phyloP scores from a whole-genome alignment of 2,888 invertebrate species.

The Idaea dimidiata region DNA sequence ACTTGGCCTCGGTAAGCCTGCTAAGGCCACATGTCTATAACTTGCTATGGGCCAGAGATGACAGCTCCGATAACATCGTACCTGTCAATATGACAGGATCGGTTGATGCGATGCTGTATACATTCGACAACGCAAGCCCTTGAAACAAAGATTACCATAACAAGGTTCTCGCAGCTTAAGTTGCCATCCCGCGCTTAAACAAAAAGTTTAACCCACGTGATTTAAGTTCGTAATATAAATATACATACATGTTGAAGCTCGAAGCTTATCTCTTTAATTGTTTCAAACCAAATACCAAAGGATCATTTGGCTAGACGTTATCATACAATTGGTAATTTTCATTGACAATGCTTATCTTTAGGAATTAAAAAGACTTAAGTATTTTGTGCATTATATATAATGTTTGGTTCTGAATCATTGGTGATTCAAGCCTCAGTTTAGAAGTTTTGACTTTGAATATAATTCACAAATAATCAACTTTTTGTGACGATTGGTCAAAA shows the following conservation, averaged over 20 bases:
- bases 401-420: slow-evolving; percentile 29
- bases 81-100: slow-evolving; percentile 31
- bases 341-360: slow-evolving; percentile 16
- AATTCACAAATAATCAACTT: slow-evolving; percentile 17
- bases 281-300: background rate
- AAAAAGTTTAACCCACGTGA: background rate
- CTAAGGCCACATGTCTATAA: slow-evolving; percentile 63
- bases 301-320: background rate
- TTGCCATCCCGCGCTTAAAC: background rate
- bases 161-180: background rate
- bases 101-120: slow-evolving; percentile 19
- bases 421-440: slow-evolving; percentile 19
- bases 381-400: slow-evolving; percentile 21
- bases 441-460: slow-evolving; percentile 18
- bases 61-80: slow-evolving; percentile 58
- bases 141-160: slow-evolving; percentile 9
- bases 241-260: background rate
- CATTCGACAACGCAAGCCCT: slow-evolving; percentile 26
- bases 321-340: background rate
- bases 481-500: slow-evolving; percentile 23
- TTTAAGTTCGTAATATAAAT: background rate
- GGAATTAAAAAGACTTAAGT: slow-evolving; percentile 17
- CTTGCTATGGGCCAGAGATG: slow-evolving; percentile 67
- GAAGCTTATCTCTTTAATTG: background rate
- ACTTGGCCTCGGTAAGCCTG: slow-evolving; percentile 54